Evolutionary conservation across 1,140 invertebrate genomes (phyloP).

Genomic region (Adoxophyes honmai): DNA sequence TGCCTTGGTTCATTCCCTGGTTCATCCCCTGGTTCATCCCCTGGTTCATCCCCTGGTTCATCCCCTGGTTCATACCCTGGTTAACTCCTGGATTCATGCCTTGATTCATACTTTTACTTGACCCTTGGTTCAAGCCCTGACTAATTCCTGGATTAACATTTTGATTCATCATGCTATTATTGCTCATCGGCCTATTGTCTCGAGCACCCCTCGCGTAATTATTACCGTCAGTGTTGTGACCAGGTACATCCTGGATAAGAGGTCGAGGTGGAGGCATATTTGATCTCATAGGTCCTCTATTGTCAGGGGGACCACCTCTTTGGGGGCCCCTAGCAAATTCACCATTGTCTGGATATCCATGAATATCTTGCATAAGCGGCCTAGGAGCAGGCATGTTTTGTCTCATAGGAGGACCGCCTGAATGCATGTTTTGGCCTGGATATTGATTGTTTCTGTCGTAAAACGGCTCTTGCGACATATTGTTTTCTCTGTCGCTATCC

Average conservation of each 20-base stretch:
- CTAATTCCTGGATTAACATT: no score
- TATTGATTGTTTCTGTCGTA: conserved; percentile 35
- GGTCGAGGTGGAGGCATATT: conserved; percentile 18
- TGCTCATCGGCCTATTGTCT: conserved; percentile 28
- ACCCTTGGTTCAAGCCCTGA: no score
- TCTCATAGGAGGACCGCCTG: conserved; percentile 15
- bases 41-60: no score
- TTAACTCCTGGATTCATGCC: no score
- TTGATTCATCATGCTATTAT: conserved; percentile 18
- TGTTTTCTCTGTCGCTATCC: conserved; percentile 22
- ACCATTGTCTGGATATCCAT: conserved; percentile 19
- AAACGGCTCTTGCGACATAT: conserved; percentile 30
- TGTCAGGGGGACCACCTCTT: not conserved
- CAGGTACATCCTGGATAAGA: conserved; percentile 19
- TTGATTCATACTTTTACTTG: no score
- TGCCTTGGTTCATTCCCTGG: no score
- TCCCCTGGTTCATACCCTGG: no score
- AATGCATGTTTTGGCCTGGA: conserved; percentile 23
- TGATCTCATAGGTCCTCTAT: conserved; percentile 17
- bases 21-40: no score
- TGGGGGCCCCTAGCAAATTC: conserved; percentile 25
- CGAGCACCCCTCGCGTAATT: conserved; percentile 24
- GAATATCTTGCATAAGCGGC: conserved; percentile 19
- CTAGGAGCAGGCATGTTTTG: conserved; percentile 18
- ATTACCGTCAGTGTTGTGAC: conserved; percentile 21